Evolutionary conservation across 2,797 vertebrate genomes (phyloP).

Genomic region (Takifugu ocellatus): DNA sequence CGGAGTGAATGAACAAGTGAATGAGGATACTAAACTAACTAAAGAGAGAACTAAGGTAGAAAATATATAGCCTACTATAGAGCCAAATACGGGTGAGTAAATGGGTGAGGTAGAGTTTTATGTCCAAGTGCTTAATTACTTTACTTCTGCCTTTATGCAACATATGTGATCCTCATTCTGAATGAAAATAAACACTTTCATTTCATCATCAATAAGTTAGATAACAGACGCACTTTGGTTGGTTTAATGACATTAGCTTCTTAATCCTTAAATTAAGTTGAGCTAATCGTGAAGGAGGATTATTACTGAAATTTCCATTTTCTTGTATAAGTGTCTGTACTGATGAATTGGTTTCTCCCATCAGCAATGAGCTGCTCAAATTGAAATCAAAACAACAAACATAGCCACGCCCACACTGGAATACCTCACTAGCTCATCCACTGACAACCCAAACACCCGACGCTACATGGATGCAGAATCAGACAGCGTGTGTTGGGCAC

Average conservation of each 20-base stretch:
- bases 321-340: not conserved
- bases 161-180: not conserved
- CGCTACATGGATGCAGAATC: constrained; percentile 21
- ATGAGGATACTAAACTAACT: constrained; percentile 23
- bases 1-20: constrained; percentile 48
- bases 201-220: not conserved
- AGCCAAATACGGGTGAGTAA: not conserved
- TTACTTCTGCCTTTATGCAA: no score
- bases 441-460: constrained; percentile 15
- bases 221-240: not conserved
- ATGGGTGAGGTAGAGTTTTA: not conserved
- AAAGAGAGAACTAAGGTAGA: not conserved
- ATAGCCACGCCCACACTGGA: not conserved
- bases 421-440: constrained; percentile 10
- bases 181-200: not conserved
- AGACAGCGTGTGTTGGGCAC: constrained; percentile 72
- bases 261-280: not conserved
- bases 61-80: not conserved
- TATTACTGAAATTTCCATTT: no score
- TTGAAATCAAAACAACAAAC: not conserved
- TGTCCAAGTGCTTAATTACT: no score
- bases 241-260: not conserved
- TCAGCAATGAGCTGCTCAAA: constrained; percentile 5
- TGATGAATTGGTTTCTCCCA: not conserved
- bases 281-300: no score